These are phyloP conservation scores for Limnephilus auricula DNA, from an alignment of 2,888 invertebrate species.

Conservation along the genomic window DNA sequence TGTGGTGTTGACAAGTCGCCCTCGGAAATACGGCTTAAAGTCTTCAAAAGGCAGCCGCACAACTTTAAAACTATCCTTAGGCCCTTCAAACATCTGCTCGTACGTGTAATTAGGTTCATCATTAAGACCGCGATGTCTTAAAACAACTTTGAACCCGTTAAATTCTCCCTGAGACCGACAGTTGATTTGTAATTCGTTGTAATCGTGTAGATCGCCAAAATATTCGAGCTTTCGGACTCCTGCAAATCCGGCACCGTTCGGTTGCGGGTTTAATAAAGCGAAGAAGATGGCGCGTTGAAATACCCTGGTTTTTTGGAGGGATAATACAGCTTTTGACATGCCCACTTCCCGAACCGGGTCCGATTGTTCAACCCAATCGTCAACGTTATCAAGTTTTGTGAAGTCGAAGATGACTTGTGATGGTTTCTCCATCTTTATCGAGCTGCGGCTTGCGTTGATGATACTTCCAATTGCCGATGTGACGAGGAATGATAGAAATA, in stretches of 20 bases:
- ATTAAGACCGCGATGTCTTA: conserved; percentile 78
- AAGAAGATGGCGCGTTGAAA: conserved; percentile 82
- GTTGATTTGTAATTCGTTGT: conserved; percentile 75
- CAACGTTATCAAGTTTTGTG: conserved; percentile 74
- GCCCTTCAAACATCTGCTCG: conserved; percentile 79
- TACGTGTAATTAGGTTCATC: conserved; percentile 79
- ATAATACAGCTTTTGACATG: conserved; percentile 81
- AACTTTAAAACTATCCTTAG: conserved; percentile 76
- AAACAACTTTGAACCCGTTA: conserved; percentile 79
- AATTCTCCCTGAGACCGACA: conserved; percentile 80
- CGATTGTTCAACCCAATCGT: conserved; percentile 81
- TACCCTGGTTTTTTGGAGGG: conserved; percentile 78
- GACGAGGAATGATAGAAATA: conserved; percentile 48
- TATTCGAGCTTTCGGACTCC: conserved; percentile 77
- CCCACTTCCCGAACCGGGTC: conserved; percentile 82
- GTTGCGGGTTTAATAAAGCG: conserved; percentile 81
- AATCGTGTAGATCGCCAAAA: conserved; percentile 75
- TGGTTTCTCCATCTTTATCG: conserved; percentile 42
- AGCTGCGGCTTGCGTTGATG: conserved; percentile 42
- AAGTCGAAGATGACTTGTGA: conserved; percentile 77
- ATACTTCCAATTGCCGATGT: conserved; percentile 48
- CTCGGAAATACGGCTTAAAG: conserved; percentile 81
- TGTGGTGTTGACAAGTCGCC: conserved; percentile 77
- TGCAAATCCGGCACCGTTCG: conserved; percentile 83
- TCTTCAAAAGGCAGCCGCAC: conserved; percentile 76